Percentiles rank a stretch among this genome's conserved stretches.
These are phyloP conservation scores for Leptinotarsa texana DNA, from an alignment of 1,140 invertebrate genomes.

Conservation along the genomic window DNA sequence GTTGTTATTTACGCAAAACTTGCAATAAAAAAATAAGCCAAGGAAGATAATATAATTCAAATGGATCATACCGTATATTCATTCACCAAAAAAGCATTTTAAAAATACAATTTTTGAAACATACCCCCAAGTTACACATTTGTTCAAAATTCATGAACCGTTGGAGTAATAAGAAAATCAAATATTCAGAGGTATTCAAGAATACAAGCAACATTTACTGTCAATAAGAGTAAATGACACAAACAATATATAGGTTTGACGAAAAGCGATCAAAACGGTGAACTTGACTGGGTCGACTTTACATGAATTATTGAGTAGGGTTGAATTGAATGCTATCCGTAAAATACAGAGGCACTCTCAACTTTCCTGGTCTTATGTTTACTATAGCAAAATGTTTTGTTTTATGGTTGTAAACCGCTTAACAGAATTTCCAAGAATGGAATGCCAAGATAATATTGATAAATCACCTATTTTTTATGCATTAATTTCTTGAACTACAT, in stretches of 20 bases:
- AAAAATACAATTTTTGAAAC: no score
- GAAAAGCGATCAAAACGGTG: not conserved
- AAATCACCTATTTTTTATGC: no score
- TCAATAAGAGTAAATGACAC: not conserved
- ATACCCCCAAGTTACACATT: not conserved
- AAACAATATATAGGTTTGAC: not conserved
- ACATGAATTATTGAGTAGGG: slow-evolving; percentile 2
- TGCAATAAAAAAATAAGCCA: no score
- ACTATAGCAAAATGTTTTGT: not conserved
- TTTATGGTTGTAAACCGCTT: no score
- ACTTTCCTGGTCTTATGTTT: not conserved
- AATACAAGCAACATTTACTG: not conserved
- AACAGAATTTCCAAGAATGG: no score
- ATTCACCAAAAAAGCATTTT: no score
- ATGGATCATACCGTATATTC: no score
- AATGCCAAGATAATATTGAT: no score
- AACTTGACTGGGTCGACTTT: not conserved
- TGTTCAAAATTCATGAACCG: not conserved
- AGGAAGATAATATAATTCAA: no score
- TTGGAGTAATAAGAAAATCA: not conserved
- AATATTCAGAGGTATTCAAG: not conserved
- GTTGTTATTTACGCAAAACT: no score
- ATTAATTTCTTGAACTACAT: no score
- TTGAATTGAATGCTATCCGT: not conserved
- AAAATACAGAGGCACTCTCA: not conserved